phyloP scores from a whole-genome alignment of 2,113 vertebrate species.

The Cyanoderma ruficeps region DNA sequence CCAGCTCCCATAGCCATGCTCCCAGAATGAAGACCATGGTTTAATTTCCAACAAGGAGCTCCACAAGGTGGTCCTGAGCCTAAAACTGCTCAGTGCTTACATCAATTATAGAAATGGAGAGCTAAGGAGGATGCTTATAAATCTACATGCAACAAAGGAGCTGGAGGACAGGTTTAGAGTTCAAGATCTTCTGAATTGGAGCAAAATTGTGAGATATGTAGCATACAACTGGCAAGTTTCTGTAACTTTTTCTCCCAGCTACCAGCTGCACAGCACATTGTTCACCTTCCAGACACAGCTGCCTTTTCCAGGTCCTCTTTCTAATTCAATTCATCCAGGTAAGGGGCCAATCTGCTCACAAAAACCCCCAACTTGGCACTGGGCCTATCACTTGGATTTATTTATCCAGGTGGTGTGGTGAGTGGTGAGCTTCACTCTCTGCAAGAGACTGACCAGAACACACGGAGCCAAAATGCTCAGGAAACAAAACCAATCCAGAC shows the following conservation, averaged over 20 bases:
- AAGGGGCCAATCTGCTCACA: not conserved
- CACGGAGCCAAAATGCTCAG: not conserved
- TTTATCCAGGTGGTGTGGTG: not conserved
- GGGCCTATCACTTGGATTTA: not conserved
- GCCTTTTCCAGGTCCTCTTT: not conserved
- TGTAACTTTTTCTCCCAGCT: not conserved
- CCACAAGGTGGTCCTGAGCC: not conserved
- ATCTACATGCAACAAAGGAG: not conserved
- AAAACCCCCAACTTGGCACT: not conserved
- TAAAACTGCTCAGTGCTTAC: not conserved
- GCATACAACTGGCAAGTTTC: not conserved
- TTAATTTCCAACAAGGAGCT: not conserved
- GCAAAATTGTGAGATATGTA: not conserved
- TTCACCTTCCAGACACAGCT: not conserved
- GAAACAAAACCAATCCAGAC: not conserved
- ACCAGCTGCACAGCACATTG: accelerated
- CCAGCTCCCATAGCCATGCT: not conserved
- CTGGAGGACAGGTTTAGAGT: not conserved
- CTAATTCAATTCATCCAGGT: not conserved
- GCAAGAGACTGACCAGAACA: not conserved
- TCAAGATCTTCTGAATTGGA: not conserved
- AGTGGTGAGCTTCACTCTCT: not conserved
- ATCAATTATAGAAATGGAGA: not conserved
- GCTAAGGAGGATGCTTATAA: not conserved
- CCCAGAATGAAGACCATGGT: not conserved